Evolutionary conservation across 2,797 vertebrate species (phyloP).

Genomic region (Pelochelys cantorii): DNA sequence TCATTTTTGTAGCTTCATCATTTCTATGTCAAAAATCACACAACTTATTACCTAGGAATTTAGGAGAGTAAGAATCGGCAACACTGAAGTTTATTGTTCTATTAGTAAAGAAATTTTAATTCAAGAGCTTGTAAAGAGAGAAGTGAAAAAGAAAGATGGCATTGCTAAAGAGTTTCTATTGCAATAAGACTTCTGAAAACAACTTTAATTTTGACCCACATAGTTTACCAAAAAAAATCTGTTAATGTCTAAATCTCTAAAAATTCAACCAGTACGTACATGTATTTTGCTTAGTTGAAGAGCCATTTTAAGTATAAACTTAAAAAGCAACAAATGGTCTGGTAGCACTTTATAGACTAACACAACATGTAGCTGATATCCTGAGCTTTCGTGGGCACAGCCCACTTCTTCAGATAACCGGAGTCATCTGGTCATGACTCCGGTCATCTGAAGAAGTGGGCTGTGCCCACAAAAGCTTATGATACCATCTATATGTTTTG

Average conservation of each 20-base stretch:
- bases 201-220: not conserved
- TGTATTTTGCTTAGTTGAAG: no score
- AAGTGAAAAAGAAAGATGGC: not conserved
- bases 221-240: not conserved
- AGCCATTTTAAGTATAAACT: no score
- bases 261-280: not conserved
- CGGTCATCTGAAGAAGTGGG: no score
- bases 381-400: no score
- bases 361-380: no score
- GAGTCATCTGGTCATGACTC: no score
- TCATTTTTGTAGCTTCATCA: slow-evolving; percentile 8
- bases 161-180: not conserved
- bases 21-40: not conserved
- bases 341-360: no score
- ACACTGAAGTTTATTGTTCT: not conserved
- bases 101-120: not conserved
- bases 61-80: not conserved
- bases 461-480: no score
- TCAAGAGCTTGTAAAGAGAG: not conserved
- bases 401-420: no score
- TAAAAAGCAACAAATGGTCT: no score
- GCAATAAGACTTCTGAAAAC: not conserved
- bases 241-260: not conserved
- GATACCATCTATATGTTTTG: no score
- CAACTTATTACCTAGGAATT: not conserved